A percentile compares a stretch with the other conserved stretches of the same genome.
These are phyloP conservation scores for Hylyphantes graminicola DNA, from an alignment of 1,140 invertebrate genomes.

Conservation along the genomic window DNA sequence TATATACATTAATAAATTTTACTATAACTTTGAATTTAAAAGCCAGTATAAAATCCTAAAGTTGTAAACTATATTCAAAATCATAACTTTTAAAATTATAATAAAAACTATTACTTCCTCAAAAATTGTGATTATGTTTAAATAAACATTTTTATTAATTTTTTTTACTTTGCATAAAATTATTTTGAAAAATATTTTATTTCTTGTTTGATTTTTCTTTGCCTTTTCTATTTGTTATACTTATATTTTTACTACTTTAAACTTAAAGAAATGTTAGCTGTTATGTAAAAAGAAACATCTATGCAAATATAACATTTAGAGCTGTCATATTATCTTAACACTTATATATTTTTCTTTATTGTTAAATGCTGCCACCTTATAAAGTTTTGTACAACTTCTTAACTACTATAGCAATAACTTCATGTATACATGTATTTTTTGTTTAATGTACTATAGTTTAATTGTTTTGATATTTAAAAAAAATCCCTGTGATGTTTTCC, in stretches of 20 bases:
- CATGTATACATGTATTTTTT: slow-evolving; percentile 26
- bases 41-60: too few species aligned
- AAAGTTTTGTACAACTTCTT: slow-evolving; percentile 25
- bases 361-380: slow-evolving; percentile 41
- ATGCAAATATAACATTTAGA: slow-evolving; percentile 54
- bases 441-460: not conserved
- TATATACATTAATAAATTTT: too few species aligned
- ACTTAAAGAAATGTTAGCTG: slow-evolving; percentile 21
- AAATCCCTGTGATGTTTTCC: slow-evolving; percentile 1
- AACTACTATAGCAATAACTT: slow-evolving; percentile 45
- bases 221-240: not conserved
- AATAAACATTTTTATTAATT: not conserved
- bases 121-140: not conserved
- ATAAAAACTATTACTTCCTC: too few species aligned
- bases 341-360: slow-evolving; percentile 26
- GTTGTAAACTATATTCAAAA: too few species aligned
- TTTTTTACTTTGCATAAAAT: not conserved
- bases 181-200: not conserved
- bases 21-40: too few species aligned
- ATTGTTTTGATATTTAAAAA: not conserved
- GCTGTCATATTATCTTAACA: slow-evolving; percentile 28
- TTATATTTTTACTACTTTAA: not conserved
- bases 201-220: not conserved
- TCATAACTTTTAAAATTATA: too few species aligned
- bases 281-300: slow-evolving; percentile 50